Evolutionary conservation across 2,797 vertebrate species (phyloP).

Genomic region (Rallus crepitans): DNA sequence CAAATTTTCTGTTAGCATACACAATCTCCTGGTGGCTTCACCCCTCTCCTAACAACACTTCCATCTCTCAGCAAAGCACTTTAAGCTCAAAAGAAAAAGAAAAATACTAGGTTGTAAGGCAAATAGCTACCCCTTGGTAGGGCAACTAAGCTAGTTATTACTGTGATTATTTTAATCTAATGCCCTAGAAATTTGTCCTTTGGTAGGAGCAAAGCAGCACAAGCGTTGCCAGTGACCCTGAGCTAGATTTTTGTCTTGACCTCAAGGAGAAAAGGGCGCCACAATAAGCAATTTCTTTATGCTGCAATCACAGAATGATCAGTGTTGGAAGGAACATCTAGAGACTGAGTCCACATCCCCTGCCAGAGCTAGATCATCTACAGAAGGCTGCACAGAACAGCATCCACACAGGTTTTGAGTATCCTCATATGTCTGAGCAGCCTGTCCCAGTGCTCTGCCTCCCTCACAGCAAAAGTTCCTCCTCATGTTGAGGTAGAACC

Average conservation of each 20-base stretch:
- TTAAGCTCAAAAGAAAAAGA: background rate
- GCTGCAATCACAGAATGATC: background rate
- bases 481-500: no score
- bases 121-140: background rate
- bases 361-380: no score
- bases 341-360: no score
- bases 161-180: constrained; percentile 2
- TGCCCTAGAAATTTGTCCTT: constrained; percentile 10
- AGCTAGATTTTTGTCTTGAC: background rate
- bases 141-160: constrained; percentile 11
- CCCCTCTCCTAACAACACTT: background rate
- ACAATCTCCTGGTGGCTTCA: background rate
- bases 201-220: background rate
- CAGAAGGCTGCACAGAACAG: no score
- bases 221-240: background rate
- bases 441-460: no score
- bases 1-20: background rate
- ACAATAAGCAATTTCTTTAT: background rate
- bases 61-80: background rate
- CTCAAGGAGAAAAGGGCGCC: background rate
- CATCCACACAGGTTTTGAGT: no score
- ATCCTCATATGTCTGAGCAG: no score
- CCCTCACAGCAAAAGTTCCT: no score
- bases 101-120: background rate
- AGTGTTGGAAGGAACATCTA: no score